Conservation (phyloP, 64 coral and sea anemone genomes). For the Pocillopora verrucosa region DNA sequence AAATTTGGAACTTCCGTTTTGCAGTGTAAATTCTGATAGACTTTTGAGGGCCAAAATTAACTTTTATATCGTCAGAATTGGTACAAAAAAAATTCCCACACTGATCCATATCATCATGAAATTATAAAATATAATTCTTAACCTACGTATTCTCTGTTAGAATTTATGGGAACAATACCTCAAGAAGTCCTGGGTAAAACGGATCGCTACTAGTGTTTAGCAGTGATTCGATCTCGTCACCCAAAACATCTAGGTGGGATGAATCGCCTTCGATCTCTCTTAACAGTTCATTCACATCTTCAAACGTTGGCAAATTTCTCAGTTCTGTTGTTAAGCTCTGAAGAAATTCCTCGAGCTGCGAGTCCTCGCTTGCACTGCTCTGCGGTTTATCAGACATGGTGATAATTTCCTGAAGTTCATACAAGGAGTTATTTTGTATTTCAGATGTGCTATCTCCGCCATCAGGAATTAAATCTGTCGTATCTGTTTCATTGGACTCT, state of each 20-base stretch:
- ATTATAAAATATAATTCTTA: background rate
- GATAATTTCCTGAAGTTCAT: slow-evolving; percentile 2
- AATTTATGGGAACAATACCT: slow-evolving; percentile 63
- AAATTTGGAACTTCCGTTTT: too few species aligned
- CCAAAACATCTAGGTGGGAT: background rate
- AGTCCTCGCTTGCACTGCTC: background rate
- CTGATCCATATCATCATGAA: background rate
- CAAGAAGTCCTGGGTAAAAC: slow-evolving; percentile 81
- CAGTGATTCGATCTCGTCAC: slow-evolving; percentile 40
- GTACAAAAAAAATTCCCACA: background rate
- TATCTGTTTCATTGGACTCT: background rate
- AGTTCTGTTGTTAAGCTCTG: slow-evolving; percentile 30
- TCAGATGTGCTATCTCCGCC: background rate
- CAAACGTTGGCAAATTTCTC: background rate
- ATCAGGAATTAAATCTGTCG: background rate
- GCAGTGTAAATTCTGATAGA: too few species aligned
- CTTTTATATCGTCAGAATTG: background rate
- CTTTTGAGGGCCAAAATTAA: too few species aligned
- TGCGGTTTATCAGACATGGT: background rate
- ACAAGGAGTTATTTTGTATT: background rate
- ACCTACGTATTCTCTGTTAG: background rate
- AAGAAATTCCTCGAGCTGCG: slow-evolving; percentile 15
- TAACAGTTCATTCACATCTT: slow-evolving; percentile 69
- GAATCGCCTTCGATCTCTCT: slow-evolving; percentile 66
- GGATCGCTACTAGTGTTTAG: slow-evolving; percentile 64